These are phyloP conservation scores for Lathamus discolor DNA, from an alignment of 2,113 vertebrate genomes.

Conservation along the genomic window DNA sequence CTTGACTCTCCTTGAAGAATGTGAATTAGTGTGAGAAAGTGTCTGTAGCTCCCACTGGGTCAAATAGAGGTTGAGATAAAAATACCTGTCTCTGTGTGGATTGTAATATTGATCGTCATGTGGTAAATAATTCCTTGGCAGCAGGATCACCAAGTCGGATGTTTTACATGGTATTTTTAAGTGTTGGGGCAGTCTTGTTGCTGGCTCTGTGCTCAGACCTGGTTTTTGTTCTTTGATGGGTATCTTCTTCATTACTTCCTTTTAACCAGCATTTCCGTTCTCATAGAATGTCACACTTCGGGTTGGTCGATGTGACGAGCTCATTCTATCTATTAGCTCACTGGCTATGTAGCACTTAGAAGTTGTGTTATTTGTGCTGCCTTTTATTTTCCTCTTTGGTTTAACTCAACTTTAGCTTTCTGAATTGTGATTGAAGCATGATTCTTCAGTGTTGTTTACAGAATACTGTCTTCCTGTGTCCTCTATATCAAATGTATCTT, in stretches of 20 bases:
- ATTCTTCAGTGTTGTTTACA: neutral
- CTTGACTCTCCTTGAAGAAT: neutral
- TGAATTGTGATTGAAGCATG: neutral
- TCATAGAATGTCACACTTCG: neutral
- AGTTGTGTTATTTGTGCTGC: neutral
- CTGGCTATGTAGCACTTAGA: neutral
- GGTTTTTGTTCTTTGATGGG: neutral
- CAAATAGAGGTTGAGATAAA: constrained; percentile 46
- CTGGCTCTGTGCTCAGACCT: neutral
- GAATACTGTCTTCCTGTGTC: neutral
- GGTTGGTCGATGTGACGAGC: neutral
- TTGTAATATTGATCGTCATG: constrained; percentile 5
- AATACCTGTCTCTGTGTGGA: neutral
- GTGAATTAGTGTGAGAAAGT: constrained; percentile 9
- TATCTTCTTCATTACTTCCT: neutral
- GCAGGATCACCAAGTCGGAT: neutral
- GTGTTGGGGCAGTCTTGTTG: neutral
- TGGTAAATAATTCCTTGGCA: constrained; percentile 23
- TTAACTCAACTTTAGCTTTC: neutral
- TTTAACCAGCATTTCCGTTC: neutral
- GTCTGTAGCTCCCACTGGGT: constrained; percentile 1
- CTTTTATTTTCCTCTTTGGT: neutral
- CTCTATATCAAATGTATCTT: neutral
- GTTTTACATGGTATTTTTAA: neutral
- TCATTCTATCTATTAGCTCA: neutral